These are phyloP conservation scores for Thecocarcelia acutangulata DNA, from an alignment of 2,888 invertebrate species.

Conservation along the genomic window DNA sequence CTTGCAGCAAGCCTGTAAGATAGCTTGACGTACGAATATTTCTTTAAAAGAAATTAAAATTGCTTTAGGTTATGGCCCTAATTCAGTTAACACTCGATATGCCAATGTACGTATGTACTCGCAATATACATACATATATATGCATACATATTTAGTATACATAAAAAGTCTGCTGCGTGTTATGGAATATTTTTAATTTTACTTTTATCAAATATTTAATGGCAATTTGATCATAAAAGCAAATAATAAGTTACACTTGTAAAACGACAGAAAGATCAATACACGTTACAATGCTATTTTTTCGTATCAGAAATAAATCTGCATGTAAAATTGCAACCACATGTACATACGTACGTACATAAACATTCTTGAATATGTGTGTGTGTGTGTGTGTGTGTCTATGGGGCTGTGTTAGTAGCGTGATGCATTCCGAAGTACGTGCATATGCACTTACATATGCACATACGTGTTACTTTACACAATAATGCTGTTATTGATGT, in stretches of 20 bases:
- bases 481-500: slow-evolving; percentile 4
- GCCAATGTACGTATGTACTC: too few species aligned
- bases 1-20: too few species aligned
- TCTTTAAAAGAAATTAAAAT: too few species aligned
- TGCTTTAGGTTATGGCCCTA: too few species aligned
- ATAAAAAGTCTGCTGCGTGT: neutral
- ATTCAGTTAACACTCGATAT: too few species aligned
- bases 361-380: neutral
- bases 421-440: too few species aligned
- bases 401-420: too few species aligned
- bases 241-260: slow-evolving; percentile 44
- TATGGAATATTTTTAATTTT: slow-evolving; percentile 46
- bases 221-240: slow-evolving; percentile 53
- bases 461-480: neutral
- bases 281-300: slow-evolving; percentile 2
- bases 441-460: neutral
- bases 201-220: slow-evolving; percentile 56
- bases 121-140: too few species aligned
- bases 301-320: slow-evolving; percentile 15
- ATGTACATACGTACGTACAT: neutral
- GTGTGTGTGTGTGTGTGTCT: neutral
- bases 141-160: too few species aligned
- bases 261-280: slow-evolving; percentile 5
- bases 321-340: neutral
- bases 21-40: too few species aligned